Conservation (phyloP, 2,888 invertebrate species). For the Podotricha telesiphe region DNA sequence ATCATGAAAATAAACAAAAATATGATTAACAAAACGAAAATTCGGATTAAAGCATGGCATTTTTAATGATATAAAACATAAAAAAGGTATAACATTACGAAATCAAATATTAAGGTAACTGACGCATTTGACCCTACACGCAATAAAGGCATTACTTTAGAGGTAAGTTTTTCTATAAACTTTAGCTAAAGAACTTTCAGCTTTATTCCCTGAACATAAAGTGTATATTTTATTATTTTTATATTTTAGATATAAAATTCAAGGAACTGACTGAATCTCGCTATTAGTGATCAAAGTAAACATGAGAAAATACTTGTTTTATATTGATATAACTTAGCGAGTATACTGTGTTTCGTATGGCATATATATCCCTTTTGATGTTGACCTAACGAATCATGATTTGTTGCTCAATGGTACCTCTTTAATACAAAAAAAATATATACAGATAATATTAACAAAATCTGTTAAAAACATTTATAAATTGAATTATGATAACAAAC, state of each 20-base stretch:
- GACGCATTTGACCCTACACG: constrained; percentile 33
- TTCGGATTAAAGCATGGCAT: not conserved
- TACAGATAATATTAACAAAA: too few relatives aligned
- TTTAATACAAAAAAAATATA: too few relatives aligned
- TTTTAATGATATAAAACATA: constrained; percentile 12
- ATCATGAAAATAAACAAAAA: not conserved
- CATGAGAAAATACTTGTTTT: not conserved
- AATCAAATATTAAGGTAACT: constrained; percentile 33
- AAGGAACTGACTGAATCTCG: constrained; percentile 4
- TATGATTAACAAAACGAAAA: not conserved
- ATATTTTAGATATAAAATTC: constrained; percentile 3
- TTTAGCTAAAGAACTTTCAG: not conserved
- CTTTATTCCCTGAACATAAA: not conserved
- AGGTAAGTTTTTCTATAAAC: not conserved
- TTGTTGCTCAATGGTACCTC: too few relatives aligned
- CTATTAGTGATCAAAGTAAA: constrained; percentile 21
- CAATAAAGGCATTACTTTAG: constrained; percentile 31
- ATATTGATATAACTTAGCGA: not conserved
- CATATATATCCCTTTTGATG: too few relatives aligned
- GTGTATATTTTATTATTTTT: not conserved
- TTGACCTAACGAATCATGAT: too few relatives aligned
- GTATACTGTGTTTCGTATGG: too few relatives aligned
- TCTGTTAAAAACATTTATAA: too few relatives aligned
- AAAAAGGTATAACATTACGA: constrained; percentile 17
- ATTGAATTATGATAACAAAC: too few relatives aligned